Evolutionary conservation across 2,113 vertebrate genomes (phyloP), one percentile per base, ranked within the genome.

Genomic region (Poicephalus meyeri): DNA sequence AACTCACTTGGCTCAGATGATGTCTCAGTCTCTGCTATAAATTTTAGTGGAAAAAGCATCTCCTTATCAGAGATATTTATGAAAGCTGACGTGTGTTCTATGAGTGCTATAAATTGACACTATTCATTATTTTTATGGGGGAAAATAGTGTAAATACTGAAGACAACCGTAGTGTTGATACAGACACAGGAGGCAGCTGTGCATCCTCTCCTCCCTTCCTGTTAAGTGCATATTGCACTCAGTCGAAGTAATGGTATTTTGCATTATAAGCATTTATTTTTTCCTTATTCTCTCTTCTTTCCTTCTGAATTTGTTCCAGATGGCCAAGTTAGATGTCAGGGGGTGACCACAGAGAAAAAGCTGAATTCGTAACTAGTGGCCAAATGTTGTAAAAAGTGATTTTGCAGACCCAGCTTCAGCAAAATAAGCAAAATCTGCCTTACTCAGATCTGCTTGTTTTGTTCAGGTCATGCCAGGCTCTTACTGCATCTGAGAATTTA

Each of bases 301-400:
- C 58, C 37, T 88, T 80, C 69, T 87, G 80, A 92, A 71, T 95
- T 88, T 89, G 56, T 86, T 93, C 80, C 95, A 95, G 86, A 95
- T 95, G 86, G 80, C 50, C 86, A 84, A 52, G 77, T 52, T 81
- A 69, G 61, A 84, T 95, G 87, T 92, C 89, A 91, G 74, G 85
- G 71, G 63, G 37, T 91, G 68, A 82, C 70, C 78, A 77, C 1
- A 21, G 87, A 68, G 89, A 82, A 88, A 93, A 89, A 88, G 70
- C 81, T 91, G 81, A 84, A 87, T 95, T 85, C 85, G 31, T 94
- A 88, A 76, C 74, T 77, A 41, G 53, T 63, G 81, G 63, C 46
- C 53, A 69, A 88, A 52, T 65, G 58, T 69, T 53, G 33, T 78
- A 83, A 77, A 93, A 84, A 50, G 50, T 61, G 49, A 76, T 95